Evolutionary conservation across 2,113 vertebrate species (phyloP), one percentile per base, ranked within the genome.

Genomic region (Gnathonemus longibarbis): DNA sequence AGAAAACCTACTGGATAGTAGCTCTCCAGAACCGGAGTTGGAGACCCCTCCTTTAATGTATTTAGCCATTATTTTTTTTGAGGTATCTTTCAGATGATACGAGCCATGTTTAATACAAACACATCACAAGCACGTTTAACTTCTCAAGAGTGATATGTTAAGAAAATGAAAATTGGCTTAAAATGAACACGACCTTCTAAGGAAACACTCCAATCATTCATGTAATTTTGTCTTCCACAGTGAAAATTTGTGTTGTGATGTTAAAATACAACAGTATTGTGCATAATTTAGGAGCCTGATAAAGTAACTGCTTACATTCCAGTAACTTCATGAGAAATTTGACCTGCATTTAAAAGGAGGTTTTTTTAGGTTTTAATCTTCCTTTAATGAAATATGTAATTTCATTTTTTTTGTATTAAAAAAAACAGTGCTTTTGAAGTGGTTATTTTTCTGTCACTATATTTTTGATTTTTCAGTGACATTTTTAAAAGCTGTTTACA

Each of bases 151-250:
- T 80, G 17, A 80, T 80, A 42, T 80, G 13, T 17, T 42, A 42
- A 80, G 74, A 35, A 35, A 80, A 39, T 80, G 31, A 17, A 80
- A 35, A 39, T 80, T 80, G 31, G 42, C 31, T 66, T 84, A 58
- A 87, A 48, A 90, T 15, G 8, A 21, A 31, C 66, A 39, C 0
- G 39, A 58, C 39, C 21, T 3, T 66, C 50, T 46, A 42, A 62
- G 80, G 24, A 86, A 21, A 50, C 8, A 66, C 86, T 45, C 31
- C 11, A 21, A 13, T 85, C 31, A 19, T 19, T 53, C 6, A 85
- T 24, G 49, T 53, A 56, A 74, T 15, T 35, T 88, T 90, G 89
- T 90, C 89, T 90, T 90, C 89, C 89, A 83, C n/a, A 56, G 46
- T 35, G 62, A 88, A 90, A 90, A 87, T 52, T 87, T 77, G 15